Base-by-base conservation (phyloP, 2,113 vertebrate genomes). In the Glaucomys volans region DNA sequence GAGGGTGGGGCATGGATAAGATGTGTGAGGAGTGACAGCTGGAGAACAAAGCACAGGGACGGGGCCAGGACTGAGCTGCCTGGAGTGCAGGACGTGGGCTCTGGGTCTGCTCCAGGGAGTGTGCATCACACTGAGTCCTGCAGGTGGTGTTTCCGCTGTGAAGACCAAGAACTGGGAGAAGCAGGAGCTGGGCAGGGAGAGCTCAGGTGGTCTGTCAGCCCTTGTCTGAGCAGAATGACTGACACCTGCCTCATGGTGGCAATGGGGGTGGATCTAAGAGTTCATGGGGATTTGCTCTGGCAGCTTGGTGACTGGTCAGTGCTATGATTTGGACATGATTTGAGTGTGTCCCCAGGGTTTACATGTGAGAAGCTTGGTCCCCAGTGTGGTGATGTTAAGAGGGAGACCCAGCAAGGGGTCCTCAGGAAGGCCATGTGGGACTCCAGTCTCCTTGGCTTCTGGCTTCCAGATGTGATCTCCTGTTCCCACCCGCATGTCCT, bases 11-110 rank as follows among this genome's bases (percentile, higher is more conserved):
- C 11, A 9, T 13, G 13, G 37, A 64, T 10, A 37, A 24, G 44
- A n/a, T 1, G 6, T 0, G 1, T 1, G 20, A 11, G 30, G 8
- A 32, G 28, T 9, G 17, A 22, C 24, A n/a, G 17, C n/a, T 30
- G 37, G 24, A 67, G 28, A 32, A 57, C 20, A 10, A 22, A 52
- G 30, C 17, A 52, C 3, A 5, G 30, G 35, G 14, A 44, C 69
- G 20, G 14, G n/a, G 17, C 8, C 13, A 8, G 42, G 14, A n/a
- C n/a, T n/a, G n/a, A n/a, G n/a, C n/a, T n/a, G n/a, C n/a, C n/a
- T n/a, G n/a, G n/a, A n/a, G n/a, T n/a, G n/a, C n/a, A n/a, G n/a
- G n/a, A n/a, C n/a, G n/a, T n/a, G n/a, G n/a, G n/a, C n/a, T n/a
- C n/a, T n/a, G n/a, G n/a, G n/a, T n/a, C n/a, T n/a, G n/a, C n/a